phyloP scores from a whole-genome alignment of 2,797 vertebrate genomes.

The Australoheros facetus region DNA sequence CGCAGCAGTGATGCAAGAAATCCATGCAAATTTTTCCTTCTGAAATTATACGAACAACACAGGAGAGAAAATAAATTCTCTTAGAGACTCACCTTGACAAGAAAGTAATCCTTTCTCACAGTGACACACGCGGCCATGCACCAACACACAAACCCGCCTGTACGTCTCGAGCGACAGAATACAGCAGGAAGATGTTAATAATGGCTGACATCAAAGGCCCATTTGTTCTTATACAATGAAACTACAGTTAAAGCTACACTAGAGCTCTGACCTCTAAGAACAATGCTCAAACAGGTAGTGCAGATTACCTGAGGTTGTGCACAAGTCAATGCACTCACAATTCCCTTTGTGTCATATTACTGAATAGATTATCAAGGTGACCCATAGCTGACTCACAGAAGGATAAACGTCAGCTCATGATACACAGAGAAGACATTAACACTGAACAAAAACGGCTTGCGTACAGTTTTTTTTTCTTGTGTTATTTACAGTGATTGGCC shows the following conservation, averaged over 20 bases:
- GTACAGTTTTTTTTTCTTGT: not conserved
- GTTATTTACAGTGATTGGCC: not conserved
- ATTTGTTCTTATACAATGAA: slow-evolving; percentile 17
- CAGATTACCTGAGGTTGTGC: slow-evolving; percentile 22
- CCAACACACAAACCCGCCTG: slow-evolving; percentile 18
- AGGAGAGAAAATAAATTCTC: not conserved
- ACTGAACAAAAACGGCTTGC: not conserved
- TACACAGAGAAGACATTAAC: not conserved
- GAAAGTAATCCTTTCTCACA: slow-evolving; percentile 26
- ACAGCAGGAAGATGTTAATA: slow-evolving; percentile 42
- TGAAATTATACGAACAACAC: not conserved
- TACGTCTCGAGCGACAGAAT: slow-evolving; percentile 20
- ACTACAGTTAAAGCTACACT: slow-evolving; percentile 22
- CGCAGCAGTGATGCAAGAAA: not conserved
- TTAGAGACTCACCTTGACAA: slow-evolving; percentile 42
- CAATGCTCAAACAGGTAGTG: slow-evolving; percentile 27
- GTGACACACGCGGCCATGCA: not conserved
- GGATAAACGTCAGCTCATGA: not conserved
- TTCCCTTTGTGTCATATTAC: slow-evolving; percentile 11
- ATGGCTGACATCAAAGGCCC: slow-evolving; percentile 39
- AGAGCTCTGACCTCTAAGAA: slow-evolving; percentile 31
- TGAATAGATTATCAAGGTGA: slow-evolving; percentile 21
- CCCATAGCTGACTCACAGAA: not conserved
- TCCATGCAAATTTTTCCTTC: not conserved
- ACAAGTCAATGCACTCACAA: slow-evolving; percentile 8